phyloP scores from a whole-genome alignment of 2,888 invertebrate species.

The Eucera pruinosa region DNA sequence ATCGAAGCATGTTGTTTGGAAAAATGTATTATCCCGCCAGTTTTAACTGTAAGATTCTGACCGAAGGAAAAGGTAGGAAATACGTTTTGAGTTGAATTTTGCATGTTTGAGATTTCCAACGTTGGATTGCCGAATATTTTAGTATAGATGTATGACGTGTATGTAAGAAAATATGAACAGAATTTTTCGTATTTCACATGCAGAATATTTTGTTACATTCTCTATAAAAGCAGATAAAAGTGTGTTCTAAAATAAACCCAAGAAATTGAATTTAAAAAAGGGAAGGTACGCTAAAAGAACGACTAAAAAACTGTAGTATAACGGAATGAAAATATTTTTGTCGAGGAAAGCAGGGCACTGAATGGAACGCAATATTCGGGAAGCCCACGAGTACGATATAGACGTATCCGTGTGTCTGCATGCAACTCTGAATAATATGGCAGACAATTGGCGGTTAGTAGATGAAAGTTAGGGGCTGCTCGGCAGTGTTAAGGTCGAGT shows the following conservation, averaged over 20 bases:
- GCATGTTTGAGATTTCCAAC: neutral
- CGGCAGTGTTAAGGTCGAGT: slow-evolving; percentile 57
- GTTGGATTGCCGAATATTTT: neutral
- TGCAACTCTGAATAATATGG: slow-evolving; percentile 20
- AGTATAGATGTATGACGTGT: too few species aligned
- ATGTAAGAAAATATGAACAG: neutral
- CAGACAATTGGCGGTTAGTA: neutral
- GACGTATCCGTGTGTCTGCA: neutral
- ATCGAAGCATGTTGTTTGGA: neutral
- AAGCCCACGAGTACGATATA: neutral
- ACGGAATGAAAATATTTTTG: slow-evolving; percentile 21
- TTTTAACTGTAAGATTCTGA: neutral
- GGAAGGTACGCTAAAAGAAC: neutral
- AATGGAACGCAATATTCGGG: slow-evolving; percentile 2
- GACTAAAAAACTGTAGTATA: slow-evolving; percentile 1
- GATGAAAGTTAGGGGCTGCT: slow-evolving; percentile 22
- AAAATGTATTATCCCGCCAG: neutral
- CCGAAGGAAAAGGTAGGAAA: too few species aligned
- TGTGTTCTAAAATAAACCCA: slow-evolving; percentile 8
- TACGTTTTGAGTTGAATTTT: neutral
- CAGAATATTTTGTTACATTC: neutral
- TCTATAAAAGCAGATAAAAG: too few species aligned
- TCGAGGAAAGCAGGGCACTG: neutral
- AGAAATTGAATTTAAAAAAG: neutral
- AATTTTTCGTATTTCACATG: neutral